A percentile compares a stretch with the other conserved stretches of the same genome.
phyloP scores from a whole-genome alignment of 2,797 vertebrate species.

The Pantherophis vulpinus region DNA sequence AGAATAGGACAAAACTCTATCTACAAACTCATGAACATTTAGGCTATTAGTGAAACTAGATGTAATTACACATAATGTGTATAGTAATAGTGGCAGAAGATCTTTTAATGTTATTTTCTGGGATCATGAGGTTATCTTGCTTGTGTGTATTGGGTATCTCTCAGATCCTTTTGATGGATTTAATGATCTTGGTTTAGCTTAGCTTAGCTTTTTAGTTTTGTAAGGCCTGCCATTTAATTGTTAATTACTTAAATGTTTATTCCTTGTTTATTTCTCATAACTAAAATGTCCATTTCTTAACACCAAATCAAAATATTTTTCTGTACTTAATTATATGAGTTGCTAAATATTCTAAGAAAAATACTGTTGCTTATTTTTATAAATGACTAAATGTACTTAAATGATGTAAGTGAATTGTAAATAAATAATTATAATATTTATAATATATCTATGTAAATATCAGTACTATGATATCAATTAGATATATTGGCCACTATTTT shows the following conservation, averaged over 20 bases:
- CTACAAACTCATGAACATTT: not conserved
- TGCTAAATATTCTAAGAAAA: not conserved
- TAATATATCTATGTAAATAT: not conserved
- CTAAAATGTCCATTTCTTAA: not conserved
- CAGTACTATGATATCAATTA: not conserved
- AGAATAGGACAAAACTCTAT: not conserved
- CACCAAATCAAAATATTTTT: not conserved
- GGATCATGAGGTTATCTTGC: not conserved
- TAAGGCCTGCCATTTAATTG: not conserved
- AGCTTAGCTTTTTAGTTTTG: not conserved
- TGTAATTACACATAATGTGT: not conserved
- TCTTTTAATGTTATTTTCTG: not conserved
- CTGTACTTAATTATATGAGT: not conserved
- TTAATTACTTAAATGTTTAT: conserved; percentile 21
- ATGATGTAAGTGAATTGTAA: not conserved
- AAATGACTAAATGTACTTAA: not conserved
- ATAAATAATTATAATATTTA: not conserved
- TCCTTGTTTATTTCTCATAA: not conserved
- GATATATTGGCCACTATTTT: not conserved
- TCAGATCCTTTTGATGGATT: not conserved
- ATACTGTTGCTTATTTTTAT: not conserved
- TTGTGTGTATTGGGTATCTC: not conserved
- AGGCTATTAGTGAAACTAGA: not conserved
- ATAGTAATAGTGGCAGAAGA: not conserved
- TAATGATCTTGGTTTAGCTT: not conserved